Evolutionary conservation across 2,888 invertebrate species (phyloP).

Genomic region (Phrixothrix hirtus): DNA sequence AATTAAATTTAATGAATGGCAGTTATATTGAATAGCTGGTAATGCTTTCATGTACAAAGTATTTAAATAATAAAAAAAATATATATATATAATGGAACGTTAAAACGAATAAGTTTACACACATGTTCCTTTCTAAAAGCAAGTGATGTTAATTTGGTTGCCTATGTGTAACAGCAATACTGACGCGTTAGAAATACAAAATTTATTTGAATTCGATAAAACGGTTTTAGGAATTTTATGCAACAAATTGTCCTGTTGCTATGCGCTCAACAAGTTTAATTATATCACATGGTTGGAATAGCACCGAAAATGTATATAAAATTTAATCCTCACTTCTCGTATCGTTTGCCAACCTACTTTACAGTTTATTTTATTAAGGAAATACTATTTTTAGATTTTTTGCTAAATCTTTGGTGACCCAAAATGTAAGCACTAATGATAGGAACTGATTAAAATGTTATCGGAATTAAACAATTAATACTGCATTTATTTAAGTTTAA

Average conservation of each 20-base stretch:
- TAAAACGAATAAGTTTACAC: not conserved
- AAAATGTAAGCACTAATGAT: not conserved
- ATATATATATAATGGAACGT: not conserved
- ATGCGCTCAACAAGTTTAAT: not conserved
- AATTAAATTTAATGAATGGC: too few relatives aligned
- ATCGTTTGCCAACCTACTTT: not conserved
- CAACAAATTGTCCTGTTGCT: not conserved
- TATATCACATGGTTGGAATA: not conserved
- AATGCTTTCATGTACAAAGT: too few relatives aligned
- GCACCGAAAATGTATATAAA: not conserved
- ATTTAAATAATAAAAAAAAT: too few relatives aligned
- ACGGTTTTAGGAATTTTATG: not conserved
- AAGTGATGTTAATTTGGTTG: not conserved
- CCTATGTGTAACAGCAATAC: too few relatives aligned
- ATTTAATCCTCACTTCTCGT: not conserved
- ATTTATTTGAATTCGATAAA: not conserved
- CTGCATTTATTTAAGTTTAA: too few relatives aligned
- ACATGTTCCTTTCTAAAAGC: not conserved
- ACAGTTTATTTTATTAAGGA: not conserved
- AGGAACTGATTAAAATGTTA: not conserved
- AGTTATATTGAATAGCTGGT: too few relatives aligned
- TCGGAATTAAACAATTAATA: too few relatives aligned
- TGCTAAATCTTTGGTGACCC: not conserved
- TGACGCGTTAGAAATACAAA: not conserved
- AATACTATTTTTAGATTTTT: not conserved